Conservation (phyloP, 2,797 vertebrate genomes). For the Cossypha polioptera region DNA sequence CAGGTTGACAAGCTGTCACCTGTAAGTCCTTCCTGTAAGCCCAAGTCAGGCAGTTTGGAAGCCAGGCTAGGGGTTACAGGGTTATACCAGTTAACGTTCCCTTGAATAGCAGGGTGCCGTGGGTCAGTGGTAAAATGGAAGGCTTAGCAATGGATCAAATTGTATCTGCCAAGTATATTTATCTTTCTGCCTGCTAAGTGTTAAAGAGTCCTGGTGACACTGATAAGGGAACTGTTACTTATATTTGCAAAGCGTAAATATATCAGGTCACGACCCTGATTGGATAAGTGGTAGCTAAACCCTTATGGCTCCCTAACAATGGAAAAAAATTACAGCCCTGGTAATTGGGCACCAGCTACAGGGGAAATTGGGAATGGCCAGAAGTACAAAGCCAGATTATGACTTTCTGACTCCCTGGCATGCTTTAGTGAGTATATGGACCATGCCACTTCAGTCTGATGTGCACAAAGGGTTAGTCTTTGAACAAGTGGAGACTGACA, state of each 20-base stretch:
- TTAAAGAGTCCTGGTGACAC: conserved; percentile 74
- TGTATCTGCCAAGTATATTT: conserved; percentile 80
- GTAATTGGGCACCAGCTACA: conserved; percentile 63
- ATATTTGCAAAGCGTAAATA: conserved; percentile 75
- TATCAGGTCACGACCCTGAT: conserved; percentile 80
- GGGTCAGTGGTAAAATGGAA: conserved; percentile 76
- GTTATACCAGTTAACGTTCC: conserved; percentile 23
- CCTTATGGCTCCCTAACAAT: conserved; percentile 70
- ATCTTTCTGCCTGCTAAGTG: conserved; percentile 82
- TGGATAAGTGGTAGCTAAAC: conserved; percentile 69
- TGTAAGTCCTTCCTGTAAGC: background rate
- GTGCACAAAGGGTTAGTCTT: conserved; percentile 78
- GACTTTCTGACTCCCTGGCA: conserved; percentile 74
- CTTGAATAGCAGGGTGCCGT: conserved; percentile 21
- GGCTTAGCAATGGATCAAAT: conserved; percentile 78
- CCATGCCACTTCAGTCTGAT: conserved; percentile 77
- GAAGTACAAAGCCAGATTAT: conserved; percentile 74
- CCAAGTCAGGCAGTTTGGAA: background rate
- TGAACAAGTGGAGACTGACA: conserved; percentile 81
- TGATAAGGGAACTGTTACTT: conserved; percentile 80
- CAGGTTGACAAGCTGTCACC: background rate
- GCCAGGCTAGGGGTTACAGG: background rate
- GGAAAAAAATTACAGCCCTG: conserved; percentile 57
- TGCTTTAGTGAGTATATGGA: conserved; percentile 78
- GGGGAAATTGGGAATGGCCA: conserved; percentile 71